Evolutionary conservation across 2,888 invertebrate genomes (phyloP), one percentile per base, ranked within the genome.

Genomic region (Drosophila anceps): DNA sequence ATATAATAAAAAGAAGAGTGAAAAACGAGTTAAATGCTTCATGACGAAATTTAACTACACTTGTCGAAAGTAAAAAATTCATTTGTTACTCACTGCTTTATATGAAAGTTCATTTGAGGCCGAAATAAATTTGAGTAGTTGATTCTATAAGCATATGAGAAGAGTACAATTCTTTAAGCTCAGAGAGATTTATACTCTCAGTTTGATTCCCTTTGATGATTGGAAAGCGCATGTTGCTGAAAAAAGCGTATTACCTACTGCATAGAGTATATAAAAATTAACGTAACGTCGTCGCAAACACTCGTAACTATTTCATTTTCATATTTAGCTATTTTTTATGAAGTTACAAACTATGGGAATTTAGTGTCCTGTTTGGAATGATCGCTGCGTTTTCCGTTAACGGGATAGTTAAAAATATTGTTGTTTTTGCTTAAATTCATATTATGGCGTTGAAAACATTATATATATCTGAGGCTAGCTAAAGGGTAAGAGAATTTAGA

Each of bases 41-140:
- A 18, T 43, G 27, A 24, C 35, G 4, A 44, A 72, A 71, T 44
- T 79, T 44, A 54, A 57, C 48, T 66, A 54, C 33, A 59, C 53
- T 65, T 63, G 27, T 53, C 24, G 20, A 29, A 29, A 65, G 61
- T 41, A 35, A 50, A 60, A 51, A 60, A 63, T 55, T 50, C 46
- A 67, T 44, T 43, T 43, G n/a, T 29, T 50, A 15, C 18, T 64
- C 9, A 31, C 27, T 39, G 24, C 6, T 35, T 4, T 18, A 48
- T 55, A 44, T 29, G 20, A n/a, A n/a, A 31, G 33, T 12, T 5
- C 2, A 12, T 24, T 24, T 18, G 15, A 20, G n/a, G 33, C 4
- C 3, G n/a, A 20, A 24, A 37, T 37, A 15, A n/a, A n/a, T 29
- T 31, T 13, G 24, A 35, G 15, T 7, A 35, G 13, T 15, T 35